A percentile compares a stretch with the other conserved stretches of the same genome.
phyloP scores from a whole-genome alignment of 1,140 invertebrate genomes.

The Drosophila yakuba region DNA sequence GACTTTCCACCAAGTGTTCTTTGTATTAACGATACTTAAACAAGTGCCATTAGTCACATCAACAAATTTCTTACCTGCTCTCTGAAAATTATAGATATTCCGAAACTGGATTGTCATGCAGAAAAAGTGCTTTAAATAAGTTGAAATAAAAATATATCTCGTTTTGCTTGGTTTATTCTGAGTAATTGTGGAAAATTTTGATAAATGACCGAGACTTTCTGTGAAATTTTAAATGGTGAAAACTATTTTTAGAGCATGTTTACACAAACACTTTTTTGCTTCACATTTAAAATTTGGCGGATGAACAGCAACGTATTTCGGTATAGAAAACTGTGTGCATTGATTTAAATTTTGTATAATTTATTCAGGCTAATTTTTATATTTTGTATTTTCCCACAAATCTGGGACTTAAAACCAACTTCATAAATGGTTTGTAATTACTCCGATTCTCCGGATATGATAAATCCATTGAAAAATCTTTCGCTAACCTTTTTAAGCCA shows the following conservation, averaged over 20 bases:
- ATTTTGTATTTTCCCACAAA: too few relatives aligned
- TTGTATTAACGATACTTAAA: conserved; percentile 37
- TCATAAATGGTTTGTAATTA: background rate
- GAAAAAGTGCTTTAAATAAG: background rate
- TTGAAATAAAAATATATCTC: background rate
- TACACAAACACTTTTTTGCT: background rate
- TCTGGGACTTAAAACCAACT: background rate
- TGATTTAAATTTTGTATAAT: too few relatives aligned
- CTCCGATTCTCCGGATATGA: background rate
- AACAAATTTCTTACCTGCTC: conserved; percentile 24
- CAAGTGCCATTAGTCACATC: conserved; percentile 17
- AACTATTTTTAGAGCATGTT: conserved; percentile 16
- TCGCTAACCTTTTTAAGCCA: background rate
- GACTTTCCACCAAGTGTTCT: conserved; percentile 19
- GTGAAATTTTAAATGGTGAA: conserved; percentile 1
- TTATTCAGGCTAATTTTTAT: too few relatives aligned
- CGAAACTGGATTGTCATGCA: too few relatives aligned
- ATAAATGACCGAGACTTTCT: conserved; percentile 7
- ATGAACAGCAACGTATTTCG: background rate
- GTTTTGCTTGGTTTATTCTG: conserved; percentile 7
- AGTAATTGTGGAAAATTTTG: background rate
- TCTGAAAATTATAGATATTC: conserved; percentile 13
- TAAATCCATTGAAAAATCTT: background rate
- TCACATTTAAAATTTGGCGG: background rate
- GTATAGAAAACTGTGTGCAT: background rate